phyloP scores from a whole-genome alignment of 2,113 vertebrate genomes.

The Gymnogyps californianus region DNA sequence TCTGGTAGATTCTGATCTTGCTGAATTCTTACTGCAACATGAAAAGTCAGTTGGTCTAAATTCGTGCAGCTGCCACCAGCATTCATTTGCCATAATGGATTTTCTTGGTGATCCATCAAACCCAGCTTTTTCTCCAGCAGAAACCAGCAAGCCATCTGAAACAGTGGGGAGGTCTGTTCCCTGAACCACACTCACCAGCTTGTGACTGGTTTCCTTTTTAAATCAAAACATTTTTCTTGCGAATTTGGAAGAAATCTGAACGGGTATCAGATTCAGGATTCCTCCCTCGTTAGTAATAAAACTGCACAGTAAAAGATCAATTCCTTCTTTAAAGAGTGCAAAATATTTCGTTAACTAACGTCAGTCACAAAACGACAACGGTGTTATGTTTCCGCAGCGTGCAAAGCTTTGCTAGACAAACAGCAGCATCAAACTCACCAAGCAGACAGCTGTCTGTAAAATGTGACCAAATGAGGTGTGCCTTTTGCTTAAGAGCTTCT shows the following conservation, averaged over 20 bases:
- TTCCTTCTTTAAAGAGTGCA: background rate
- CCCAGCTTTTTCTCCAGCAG: background rate
- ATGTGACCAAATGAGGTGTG: fast-evolving
- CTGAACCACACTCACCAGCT: background rate
- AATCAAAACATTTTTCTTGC: background rate
- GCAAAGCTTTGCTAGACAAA: background rate
- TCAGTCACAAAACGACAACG: background rate
- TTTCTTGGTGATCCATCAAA: conserved; percentile 35
- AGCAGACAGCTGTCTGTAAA: background rate
- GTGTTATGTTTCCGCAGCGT: background rate
- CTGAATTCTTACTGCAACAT: background rate
- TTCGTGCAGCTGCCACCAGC: background rate
- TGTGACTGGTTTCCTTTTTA: background rate
- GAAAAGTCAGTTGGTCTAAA: background rate
- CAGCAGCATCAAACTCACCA: background rate
- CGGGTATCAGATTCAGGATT: background rate
- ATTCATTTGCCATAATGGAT: background rate
- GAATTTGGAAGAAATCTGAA: background rate
- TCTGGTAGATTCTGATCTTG: background rate
- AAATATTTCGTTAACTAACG: background rate
- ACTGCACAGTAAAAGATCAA: background rate
- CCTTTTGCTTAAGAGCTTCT: background rate
- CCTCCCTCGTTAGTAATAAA: background rate
- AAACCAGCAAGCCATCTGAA: background rate
- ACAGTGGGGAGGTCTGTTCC: background rate